Evolutionary conservation across 2,888 invertebrate species (phyloP).

Genomic region (Steinernema hermaphroditum): DNA sequence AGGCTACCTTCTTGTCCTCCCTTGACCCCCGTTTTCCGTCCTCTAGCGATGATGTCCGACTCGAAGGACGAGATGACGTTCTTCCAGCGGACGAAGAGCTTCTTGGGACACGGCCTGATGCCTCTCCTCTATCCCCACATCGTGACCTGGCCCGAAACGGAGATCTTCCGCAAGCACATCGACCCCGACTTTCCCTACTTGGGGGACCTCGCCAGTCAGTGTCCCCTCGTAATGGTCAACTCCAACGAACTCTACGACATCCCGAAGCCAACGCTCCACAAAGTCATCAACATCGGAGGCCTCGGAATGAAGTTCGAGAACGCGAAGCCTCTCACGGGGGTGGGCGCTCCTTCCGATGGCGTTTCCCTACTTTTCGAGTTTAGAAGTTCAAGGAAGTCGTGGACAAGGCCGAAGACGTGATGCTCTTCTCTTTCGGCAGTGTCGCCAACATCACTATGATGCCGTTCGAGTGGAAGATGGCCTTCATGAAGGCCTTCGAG

Average conservation of each 20-base stretch:
- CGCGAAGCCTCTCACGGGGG: constrained; percentile 44
- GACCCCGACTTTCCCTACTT: constrained; percentile 52
- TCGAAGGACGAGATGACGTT: constrained; percentile 50
- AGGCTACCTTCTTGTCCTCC: constrained; percentile 7
- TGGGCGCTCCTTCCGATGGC: constrained; percentile 7
- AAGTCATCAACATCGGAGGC: constrained; percentile 53
- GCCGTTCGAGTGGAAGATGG: constrained; percentile 34
- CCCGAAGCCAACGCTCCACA: constrained; percentile 50
- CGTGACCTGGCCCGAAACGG: constrained; percentile 37
- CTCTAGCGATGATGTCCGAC: constrained; percentile 50
- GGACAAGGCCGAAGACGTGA: constrained; percentile 43
- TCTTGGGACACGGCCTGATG: constrained; percentile 46
- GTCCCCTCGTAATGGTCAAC: constrained; percentile 47
- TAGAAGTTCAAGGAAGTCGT: constrained; percentile 48
- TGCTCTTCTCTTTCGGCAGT: constrained; percentile 56
- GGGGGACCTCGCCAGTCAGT: constrained; percentile 38
- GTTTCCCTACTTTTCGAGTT: background rate
- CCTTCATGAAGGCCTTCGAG: constrained; percentile 38
- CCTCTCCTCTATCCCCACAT: background rate
- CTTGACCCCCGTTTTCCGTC: too few relatives aligned
- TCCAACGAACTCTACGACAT: constrained; percentile 50
- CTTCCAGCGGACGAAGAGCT: constrained; percentile 45
- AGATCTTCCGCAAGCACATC: constrained; percentile 48
- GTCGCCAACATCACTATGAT: constrained; percentile 38
- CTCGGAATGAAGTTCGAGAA: constrained; percentile 48